Evolutionary conservation across 2,113 vertebrate genomes (phyloP), one percentile per base, ranked within the genome.

Genomic region (Fukomys damarensis): DNA sequence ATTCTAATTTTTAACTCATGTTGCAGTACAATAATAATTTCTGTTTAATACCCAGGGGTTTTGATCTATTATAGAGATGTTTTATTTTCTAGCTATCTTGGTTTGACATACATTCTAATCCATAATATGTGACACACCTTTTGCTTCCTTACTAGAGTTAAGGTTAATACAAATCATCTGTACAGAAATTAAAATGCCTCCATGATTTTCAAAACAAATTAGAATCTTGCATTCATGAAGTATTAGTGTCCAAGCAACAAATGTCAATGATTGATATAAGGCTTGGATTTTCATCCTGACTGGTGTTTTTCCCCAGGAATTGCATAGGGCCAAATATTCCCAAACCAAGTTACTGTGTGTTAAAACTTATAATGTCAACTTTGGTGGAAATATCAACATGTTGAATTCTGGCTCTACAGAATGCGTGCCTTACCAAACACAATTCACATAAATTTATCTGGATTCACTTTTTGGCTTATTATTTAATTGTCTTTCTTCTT

Each of bases 41-140:
- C 89, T 38, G 2, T 63, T 94, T 84, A 90, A 93, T 93, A 89
- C 77, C 38, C 70, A 81, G 3, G 22, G 24, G 38, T 68, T 10
- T 52, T 72, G 22, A 35, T 81, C 74, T 92, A 68, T 63, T 92
- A 13, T 59, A 85, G 66, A 30, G 7, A 35, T 85, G 61, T 46
- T 66, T 97, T 93, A 59, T 84, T 97, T 93, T 81, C 91, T 56
- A 63, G 20, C 74, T 96, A 74, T 52, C n/a, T 94, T 81, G n/a
- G 84, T 86, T 97, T 95, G 79, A 41, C 63, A 66, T 81, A 52
- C 83, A 86, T 54, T 86, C 43, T 92, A 85, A 86, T 82, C 20
- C 54, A 41, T 84, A 79, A 96, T 46, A 52, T 20, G 30, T 26
- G 19, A 84, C 32, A 85, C 56, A 68, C 59, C 52, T 74, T 56